Evolutionary conservation across 2,888 invertebrate genomes (phyloP).

Genomic region (Ceraclea dissimilis): DNA sequence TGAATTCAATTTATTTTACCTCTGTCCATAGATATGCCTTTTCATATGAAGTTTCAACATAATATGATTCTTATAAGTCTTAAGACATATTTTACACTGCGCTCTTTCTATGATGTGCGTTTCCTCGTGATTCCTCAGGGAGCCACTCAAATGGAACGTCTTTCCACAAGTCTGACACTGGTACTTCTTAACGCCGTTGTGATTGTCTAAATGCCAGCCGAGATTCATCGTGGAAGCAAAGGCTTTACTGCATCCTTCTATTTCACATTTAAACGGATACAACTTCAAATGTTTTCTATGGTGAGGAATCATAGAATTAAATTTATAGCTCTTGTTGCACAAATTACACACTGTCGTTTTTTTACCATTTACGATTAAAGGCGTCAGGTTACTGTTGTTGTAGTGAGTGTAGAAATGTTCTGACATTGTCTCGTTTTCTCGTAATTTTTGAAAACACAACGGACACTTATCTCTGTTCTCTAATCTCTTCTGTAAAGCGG

Average conservation of each 20-base stretch:
- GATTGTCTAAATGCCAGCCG: constrained; percentile 15
- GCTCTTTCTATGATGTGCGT: constrained; percentile 21
- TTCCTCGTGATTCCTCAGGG: constrained; percentile 22
- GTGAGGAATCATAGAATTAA: constrained; percentile 22
- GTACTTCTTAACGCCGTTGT: constrained; percentile 21
- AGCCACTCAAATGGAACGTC: constrained; percentile 22
- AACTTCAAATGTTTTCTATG: constrained; percentile 23
- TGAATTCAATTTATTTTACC: no score
- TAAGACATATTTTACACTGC: constrained; percentile 22
- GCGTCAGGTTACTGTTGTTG: constrained; percentile 15
- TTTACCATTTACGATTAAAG: constrained; percentile 22
- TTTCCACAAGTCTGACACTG: constrained; percentile 24
- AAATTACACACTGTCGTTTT: constrained; percentile 21
- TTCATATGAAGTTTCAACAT: constrained; percentile 24
- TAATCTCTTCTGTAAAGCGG: constrained; percentile 20
- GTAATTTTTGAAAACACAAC: constrained; percentile 18
- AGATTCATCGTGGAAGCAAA: constrained; percentile 20
- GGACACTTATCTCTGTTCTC: constrained; percentile 23
- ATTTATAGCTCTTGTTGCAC: constrained; percentile 19
- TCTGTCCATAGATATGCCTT: constrained; percentile 21
- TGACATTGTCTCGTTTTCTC: constrained; percentile 19
- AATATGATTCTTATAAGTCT: constrained; percentile 21
- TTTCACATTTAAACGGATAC: constrained; percentile 23
- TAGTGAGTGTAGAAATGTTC: constrained; percentile 23
- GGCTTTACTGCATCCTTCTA: constrained; percentile 18